These are phyloP conservation scores for Ictidomys tridecemlineatus DNA, from an alignment of 2,113 vertebrate genomes.

Conservation along the genomic window DNA sequence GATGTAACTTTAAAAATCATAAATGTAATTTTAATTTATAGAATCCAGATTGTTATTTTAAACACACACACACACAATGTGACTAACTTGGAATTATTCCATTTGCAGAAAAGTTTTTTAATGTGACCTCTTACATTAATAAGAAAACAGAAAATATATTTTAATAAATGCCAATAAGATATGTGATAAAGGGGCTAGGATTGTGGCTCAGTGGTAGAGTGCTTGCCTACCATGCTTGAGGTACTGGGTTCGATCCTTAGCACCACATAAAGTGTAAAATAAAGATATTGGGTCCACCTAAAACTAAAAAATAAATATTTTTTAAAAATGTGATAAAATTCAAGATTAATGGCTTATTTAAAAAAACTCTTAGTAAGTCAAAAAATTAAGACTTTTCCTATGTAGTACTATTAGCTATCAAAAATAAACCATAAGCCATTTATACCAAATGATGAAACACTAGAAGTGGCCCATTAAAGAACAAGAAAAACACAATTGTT, in stretches of 20 bases:
- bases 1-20: no score
- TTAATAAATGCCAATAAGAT: background rate
- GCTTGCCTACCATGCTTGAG: no score
- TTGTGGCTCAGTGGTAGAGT: no score
- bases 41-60: no score
- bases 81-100: background rate
- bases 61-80: background rate
- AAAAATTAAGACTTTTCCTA: background rate
- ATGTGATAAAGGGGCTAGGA: background rate
- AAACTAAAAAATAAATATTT: no score
- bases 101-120: background rate
- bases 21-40: no score
- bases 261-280: no score
- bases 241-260: no score
- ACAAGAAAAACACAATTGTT: background rate
- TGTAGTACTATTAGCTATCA: background rate
- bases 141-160: background rate
- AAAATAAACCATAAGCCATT: background rate
- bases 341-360: background rate
- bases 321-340: constrained; percentile 3
- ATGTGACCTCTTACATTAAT: background rate
- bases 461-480: background rate
- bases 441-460: constrained; percentile 17
- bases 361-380: background rate
- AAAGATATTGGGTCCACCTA: no score